Evolutionary conservation across 1,140 invertebrate species (phyloP).

Genomic region (Hylaeus anthracinus): DNA sequence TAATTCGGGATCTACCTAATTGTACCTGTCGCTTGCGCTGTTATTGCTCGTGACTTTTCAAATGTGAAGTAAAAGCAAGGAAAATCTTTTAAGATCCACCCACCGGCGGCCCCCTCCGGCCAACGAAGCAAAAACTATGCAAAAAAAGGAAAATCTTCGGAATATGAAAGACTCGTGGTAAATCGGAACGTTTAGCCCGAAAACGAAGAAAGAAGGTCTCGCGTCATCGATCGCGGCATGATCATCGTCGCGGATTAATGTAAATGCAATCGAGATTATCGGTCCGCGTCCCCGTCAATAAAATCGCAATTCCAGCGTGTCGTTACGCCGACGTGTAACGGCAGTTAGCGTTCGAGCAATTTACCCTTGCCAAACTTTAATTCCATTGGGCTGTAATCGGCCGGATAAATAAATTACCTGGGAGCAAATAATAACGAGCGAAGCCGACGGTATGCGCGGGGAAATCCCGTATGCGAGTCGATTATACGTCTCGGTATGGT

Average conservation of each 20-base stretch:
- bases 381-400: not conserved
- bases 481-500: conserved; percentile 5
- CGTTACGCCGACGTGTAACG: not conserved
- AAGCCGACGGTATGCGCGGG: not conserved
- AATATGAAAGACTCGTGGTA: too few species aligned
- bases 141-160: too few species aligned
- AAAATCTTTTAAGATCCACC: too few species aligned
- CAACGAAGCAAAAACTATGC: too few species aligned
- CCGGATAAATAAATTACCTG: conserved; percentile 34
- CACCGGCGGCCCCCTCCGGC: too few species aligned
- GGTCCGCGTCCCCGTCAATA: conserved; percentile 19
- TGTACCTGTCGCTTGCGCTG: not conserved
- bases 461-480: not conserved
- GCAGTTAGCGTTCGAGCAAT: not conserved
- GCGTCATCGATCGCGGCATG: not conserved
- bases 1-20: not conserved
- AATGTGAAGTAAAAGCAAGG: too few species aligned
- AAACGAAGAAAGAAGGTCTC: too few species aligned
- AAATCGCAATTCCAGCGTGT: conserved; percentile 20
- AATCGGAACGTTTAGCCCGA: too few species aligned
- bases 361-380: conserved; percentile 15
- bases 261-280: conserved; percentile 39
- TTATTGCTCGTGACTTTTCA: too few species aligned
- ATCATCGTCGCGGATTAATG: conserved; percentile 21
- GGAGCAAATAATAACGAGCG: conserved; percentile 18